Evolutionary conservation across 2,797 vertebrate species (phyloP).

Genomic region (Echiichthys vipera): DNA sequence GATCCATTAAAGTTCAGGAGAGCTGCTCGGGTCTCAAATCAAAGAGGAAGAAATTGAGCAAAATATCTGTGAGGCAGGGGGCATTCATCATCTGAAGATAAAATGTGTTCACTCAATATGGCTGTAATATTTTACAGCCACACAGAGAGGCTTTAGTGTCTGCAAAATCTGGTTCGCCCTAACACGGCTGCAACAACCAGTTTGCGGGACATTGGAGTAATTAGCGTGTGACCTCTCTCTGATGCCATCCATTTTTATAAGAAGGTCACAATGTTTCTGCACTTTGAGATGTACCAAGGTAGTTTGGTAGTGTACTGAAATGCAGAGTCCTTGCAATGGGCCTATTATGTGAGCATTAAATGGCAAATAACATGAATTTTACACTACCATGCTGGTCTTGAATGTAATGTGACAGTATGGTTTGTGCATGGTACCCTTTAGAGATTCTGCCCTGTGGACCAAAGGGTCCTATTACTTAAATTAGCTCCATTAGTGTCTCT

Average conservation of each 20-base stretch:
- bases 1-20: conserved; percentile 71
- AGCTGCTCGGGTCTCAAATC: conserved; percentile 68
- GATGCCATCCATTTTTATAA: conserved; percentile 39
- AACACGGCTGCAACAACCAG: conserved; percentile 34
- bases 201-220: conserved; percentile 27
- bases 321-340: conserved; percentile 30
- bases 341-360: conserved; percentile 48
- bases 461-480: conserved; percentile 85
- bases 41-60: conserved; percentile 77
- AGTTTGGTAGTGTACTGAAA: conserved; percentile 28
- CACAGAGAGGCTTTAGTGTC: conserved; percentile 36
- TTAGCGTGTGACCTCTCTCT: conserved; percentile 54
- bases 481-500: conserved; percentile 83
- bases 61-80: conserved; percentile 76
- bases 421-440: conserved; percentile 30
- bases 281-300: conserved; percentile 14
- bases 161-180: conserved; percentile 43
- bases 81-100: conserved; percentile 77
- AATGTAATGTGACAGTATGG: conserved; percentile 37
- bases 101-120: conserved; percentile 73
- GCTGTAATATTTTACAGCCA: conserved; percentile 70
- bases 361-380: conserved; percentile 61
- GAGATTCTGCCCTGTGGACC: conserved; percentile 54
- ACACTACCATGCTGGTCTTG: conserved; percentile 30
- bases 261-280: conserved; percentile 32